These are phyloP conservation scores for Sebastes iracundus DNA, from an alignment of 2,797 vertebrate genomes.

Conservation along the genomic window DNA sequence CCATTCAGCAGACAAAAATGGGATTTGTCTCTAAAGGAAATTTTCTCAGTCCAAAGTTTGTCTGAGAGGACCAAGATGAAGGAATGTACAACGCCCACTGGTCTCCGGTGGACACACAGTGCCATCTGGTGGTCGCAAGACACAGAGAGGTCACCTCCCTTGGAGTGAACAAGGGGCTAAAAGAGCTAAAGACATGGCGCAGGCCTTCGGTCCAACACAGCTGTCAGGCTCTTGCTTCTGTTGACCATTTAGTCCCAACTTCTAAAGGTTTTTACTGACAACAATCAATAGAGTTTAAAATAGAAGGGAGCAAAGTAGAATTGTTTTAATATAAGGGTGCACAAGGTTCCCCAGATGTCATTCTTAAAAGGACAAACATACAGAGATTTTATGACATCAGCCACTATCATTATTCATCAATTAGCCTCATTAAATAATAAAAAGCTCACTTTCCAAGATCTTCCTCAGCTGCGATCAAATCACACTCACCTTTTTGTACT, in stretches of 20 bases:
- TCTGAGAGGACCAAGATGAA: constrained; percentile 18
- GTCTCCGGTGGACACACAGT: constrained; percentile 49
- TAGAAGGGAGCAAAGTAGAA: neutral
- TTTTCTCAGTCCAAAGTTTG: constrained; percentile 23
- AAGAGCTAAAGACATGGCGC: constrained; percentile 19
- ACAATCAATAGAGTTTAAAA: neutral
- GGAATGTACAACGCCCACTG: constrained; percentile 41
- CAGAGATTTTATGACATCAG: neutral
- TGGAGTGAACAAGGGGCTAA: neutral
- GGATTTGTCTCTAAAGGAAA: constrained; percentile 9
- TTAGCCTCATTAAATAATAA: neutral
- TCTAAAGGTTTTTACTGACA: constrained; percentile 7
- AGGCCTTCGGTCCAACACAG: constrained; percentile 16
- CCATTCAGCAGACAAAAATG: constrained; percentile 14
- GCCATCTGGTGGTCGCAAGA: constrained; percentile 57
- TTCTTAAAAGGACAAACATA: neutral
- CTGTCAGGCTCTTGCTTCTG: constrained; percentile 31
- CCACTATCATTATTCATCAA: neutral
- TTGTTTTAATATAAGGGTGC: constrained; percentile 15
- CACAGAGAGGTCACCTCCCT: neutral
- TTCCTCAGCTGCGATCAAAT: neutral
- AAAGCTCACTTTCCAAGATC: neutral
- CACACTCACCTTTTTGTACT: neutral
- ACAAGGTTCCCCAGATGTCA: constrained; percentile 18
- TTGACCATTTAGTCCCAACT: constrained; percentile 4